Evolutionary conservation across 2,113 vertebrate genomes (phyloP).

Genomic region (Forbesichthys papilliferus): DNA sequence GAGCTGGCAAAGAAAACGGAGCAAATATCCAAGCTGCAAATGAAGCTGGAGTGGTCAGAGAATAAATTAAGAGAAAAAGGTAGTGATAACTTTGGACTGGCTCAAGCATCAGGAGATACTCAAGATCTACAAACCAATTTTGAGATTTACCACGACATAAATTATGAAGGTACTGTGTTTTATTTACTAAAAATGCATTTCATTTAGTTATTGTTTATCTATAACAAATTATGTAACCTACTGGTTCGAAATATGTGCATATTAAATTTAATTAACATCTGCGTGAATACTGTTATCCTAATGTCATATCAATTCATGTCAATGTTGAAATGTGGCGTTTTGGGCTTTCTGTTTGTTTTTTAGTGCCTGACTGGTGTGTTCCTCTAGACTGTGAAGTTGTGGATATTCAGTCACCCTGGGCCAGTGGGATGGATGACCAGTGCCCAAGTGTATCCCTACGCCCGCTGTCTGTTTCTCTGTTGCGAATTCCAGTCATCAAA

Average conservation of each 20-base stretch:
- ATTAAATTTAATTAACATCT: too few relatives aligned
- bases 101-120: neutral
- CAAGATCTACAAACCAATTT: neutral
- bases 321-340: too few relatives aligned
- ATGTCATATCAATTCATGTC: too few relatives aligned
- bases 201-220: too few relatives aligned
- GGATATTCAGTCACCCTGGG: neutral
- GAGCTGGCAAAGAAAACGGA: constrained; percentile 55
- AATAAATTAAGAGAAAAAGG: constrained; percentile 23
- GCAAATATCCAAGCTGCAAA: constrained; percentile 48
- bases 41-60: constrained; percentile 50
- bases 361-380: constrained; percentile 9
- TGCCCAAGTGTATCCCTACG: neutral
- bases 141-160: too few relatives aligned
- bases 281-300: too few relatives aligned
- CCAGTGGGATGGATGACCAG: neutral
- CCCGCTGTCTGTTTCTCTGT: constrained; percentile 6
- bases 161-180: too few relatives aligned
- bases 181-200: too few relatives aligned
- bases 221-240: too few relatives aligned
- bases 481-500: constrained; percentile 22
- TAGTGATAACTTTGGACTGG: neutral
- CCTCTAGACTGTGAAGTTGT: constrained; percentile 4
- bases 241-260: too few relatives aligned
- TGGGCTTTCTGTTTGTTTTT: too few relatives aligned